Evolutionary conservation across 2,113 vertebrate species (phyloP).

Genomic region (Hippocampus mohnikei): DNA sequence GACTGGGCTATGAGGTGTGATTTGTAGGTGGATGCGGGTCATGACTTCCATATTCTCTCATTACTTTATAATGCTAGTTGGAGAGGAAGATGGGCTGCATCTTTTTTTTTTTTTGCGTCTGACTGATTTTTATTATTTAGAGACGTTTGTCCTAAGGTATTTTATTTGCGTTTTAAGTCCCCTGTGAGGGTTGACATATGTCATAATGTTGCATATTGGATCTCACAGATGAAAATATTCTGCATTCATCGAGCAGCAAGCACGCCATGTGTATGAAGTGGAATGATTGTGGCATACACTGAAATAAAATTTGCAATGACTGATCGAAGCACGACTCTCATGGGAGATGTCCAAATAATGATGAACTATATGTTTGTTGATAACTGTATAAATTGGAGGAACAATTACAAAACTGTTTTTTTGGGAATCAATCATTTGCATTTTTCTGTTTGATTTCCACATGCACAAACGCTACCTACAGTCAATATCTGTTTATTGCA

Average conservation of each 20-base stretch:
- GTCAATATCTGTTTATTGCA: neutral
- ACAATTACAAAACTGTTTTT: neutral
- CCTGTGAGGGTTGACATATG: neutral
- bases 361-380: neutral
- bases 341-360: neutral
- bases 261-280: neutral
- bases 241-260: neutral
- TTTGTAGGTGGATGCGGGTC: constrained; percentile 39
- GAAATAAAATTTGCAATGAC: neutral
- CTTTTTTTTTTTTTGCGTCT: constrained; percentile 3
- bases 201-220: neutral
- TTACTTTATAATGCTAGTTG: constrained; percentile 61
- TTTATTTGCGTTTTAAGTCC: neutral
- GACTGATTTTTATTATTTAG: constrained; percentile 34
- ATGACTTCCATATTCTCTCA: constrained; percentile 33
- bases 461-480: neutral
- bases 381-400: neutral
- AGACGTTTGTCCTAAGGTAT: neutral
- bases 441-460: neutral
- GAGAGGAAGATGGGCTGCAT: constrained; percentile 5
- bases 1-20: constrained; percentile 38
- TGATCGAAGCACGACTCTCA: neutral
- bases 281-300: neutral
- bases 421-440: neutral
- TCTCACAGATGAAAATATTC: neutral